Conservation (phyloP, 2,797 vertebrate genomes). For the Phoxinus dragarum region DNA sequence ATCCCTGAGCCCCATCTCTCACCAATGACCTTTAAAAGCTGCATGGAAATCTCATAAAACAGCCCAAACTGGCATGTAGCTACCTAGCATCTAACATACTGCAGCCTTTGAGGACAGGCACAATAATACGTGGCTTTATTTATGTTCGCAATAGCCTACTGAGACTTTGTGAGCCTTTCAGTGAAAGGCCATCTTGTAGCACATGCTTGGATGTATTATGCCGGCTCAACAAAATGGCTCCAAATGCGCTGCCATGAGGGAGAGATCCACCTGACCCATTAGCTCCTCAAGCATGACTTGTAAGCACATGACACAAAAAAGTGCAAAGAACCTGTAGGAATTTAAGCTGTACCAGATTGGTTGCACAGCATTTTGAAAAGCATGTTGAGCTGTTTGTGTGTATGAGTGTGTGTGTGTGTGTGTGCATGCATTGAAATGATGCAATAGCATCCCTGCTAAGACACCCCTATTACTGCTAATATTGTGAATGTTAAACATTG, state of each 20-base stretch:
- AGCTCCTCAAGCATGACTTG: slow-evolving; percentile 10
- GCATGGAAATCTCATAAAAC: slow-evolving; percentile 72
- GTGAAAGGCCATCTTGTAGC: slow-evolving; percentile 25
- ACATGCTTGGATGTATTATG: slow-evolving; percentile 21
- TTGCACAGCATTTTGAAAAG: slow-evolving; percentile 21
- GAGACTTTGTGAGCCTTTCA: slow-evolving; percentile 5
- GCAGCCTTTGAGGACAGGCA: slow-evolving; percentile 26
- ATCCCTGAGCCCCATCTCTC: slow-evolving; percentile 25
- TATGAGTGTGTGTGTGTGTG: background rate
- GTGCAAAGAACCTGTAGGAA: slow-evolving; percentile 17
- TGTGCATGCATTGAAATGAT: slow-evolving; percentile 59
- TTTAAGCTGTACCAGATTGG: background rate
- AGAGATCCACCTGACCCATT: slow-evolving; percentile 12
- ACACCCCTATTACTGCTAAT: background rate
- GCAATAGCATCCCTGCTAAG: slow-evolving; percentile 29
- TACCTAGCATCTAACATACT: slow-evolving; percentile 28
- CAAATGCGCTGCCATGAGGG: slow-evolving; percentile 1
- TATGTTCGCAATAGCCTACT: background rate
- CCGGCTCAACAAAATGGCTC: slow-evolving; percentile 40
- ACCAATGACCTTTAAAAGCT: slow-evolving; percentile 67
- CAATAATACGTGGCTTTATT: slow-evolving; percentile 37
- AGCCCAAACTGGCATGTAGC: slow-evolving; percentile 66
- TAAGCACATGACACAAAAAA: slow-evolving; percentile 12
- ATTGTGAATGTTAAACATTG: background rate
- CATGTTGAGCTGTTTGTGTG: slow-evolving; percentile 37